Conservation (phyloP, 2,888 invertebrate genomes). For the Ceriagrion tenellum region DNA sequence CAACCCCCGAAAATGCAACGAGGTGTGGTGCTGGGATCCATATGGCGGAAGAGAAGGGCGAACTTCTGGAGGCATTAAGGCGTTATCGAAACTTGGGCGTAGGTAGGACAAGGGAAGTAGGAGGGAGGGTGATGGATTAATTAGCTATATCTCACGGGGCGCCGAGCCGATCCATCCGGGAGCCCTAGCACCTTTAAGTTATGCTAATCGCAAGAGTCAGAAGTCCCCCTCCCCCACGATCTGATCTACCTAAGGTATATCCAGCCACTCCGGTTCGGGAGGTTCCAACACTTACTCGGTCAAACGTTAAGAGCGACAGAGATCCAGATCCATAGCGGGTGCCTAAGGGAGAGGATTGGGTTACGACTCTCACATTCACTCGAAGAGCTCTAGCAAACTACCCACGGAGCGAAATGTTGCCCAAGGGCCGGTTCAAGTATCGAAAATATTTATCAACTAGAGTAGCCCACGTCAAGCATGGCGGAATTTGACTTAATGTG, state of each 20-base stretch:
- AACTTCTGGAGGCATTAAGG: constrained; percentile 38
- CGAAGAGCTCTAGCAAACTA: no score
- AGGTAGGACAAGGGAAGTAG: background rate
- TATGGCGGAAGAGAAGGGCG: background rate
- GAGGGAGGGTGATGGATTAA: constrained; percentile 59
- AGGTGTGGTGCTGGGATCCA: background rate
- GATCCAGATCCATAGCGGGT: background rate
- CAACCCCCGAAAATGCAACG: background rate
- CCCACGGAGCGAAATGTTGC: no score
- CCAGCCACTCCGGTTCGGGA: background rate
- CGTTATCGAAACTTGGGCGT: constrained; percentile 38
- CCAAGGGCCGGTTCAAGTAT: no score
- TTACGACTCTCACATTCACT: no score
- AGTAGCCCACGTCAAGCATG: no score
- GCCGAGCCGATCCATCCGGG: background rate
- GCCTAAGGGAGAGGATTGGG: background rate
- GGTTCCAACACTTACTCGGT: background rate
- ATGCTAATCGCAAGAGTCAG: constrained; percentile 40
- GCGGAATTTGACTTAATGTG: no score
- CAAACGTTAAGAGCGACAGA: background rate
- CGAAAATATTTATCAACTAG: no score
- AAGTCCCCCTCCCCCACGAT: no score
- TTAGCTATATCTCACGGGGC: constrained; percentile 26
- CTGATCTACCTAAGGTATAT: background rate
- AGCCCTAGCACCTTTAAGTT: background rate